Conservation (phyloP, 2,113 vertebrate species). For the Thamnophis sirtalis region DNA sequence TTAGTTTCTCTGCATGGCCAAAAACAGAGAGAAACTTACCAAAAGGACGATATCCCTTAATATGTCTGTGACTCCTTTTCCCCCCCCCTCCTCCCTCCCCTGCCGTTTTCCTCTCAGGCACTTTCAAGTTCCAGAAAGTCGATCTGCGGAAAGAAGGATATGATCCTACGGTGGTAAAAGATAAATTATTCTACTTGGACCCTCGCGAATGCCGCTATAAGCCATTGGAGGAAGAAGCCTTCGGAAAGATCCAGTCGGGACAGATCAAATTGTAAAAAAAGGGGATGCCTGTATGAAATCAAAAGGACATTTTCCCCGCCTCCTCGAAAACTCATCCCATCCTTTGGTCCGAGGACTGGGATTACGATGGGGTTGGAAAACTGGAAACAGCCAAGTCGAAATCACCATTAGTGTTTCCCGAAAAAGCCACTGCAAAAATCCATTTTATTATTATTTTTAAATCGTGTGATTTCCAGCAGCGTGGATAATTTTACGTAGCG, state of each 20-base stretch:
- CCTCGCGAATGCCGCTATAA: slow-evolving; percentile 79
- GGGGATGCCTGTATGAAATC: not conserved
- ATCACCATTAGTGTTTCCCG: not conserved
- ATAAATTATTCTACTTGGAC: slow-evolving; percentile 89
- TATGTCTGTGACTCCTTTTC: not conserved
- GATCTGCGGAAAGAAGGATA: slow-evolving; percentile 88
- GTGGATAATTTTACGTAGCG: not conserved
- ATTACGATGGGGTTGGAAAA: slow-evolving; percentile 3
- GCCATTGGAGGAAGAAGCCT: slow-evolving; percentile 71
- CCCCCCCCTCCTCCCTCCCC: not conserved
- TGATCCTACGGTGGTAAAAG: slow-evolving; percentile 74
- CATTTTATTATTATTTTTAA: slow-evolving; percentile 1
- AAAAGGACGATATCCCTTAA: not conserved
- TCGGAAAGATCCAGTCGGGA: slow-evolving; percentile 80
- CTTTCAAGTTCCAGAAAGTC: slow-evolving; percentile 94
- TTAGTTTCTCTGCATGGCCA: not conserved
- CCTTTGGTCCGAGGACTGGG: not conserved
- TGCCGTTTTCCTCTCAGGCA: slow-evolving; percentile 69
- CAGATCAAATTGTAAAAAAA: slow-evolving; percentile 81
- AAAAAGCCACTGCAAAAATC: slow-evolving; percentile 4
- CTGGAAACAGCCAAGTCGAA: slow-evolving; percentile 3
- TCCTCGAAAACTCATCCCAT: not conserved
- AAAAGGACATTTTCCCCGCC: slow-evolving; percentile 19
- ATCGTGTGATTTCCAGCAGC: slow-evolving; percentile 2
- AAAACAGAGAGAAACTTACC: not conserved